Evolutionary conservation across 2,113 vertebrate species (phyloP).

Genomic region (Rhinopomastus cyanomelas): DNA sequence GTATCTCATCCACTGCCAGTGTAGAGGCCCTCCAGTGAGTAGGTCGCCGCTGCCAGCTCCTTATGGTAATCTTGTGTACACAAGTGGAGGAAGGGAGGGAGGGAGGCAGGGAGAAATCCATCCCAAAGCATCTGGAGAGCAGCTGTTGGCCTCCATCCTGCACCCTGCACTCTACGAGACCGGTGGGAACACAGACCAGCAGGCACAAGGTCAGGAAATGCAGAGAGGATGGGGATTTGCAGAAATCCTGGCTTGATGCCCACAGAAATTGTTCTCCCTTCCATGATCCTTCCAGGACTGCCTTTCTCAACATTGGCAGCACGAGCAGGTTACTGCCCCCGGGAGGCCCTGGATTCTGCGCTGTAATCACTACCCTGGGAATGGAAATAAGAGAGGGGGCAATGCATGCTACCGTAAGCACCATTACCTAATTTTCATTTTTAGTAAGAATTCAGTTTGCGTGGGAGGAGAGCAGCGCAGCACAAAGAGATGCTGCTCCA

Average conservation of each 20-base stretch:
- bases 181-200: slow-evolving; percentile 29
- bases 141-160: neutral
- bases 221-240: slow-evolving; percentile 36
- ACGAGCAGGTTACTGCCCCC: slow-evolving; percentile 21
- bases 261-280: slow-evolving; percentile 38
- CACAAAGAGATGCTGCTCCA: slow-evolving; percentile 43
- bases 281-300: slow-evolving; percentile 21
- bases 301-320: slow-evolving; percentile 34
- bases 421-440: slow-evolving; percentile 50
- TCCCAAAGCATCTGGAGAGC: slow-evolving; percentile 58
- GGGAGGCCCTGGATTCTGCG: neutral
- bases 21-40: neutral
- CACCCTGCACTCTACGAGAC: neutral
- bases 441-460: slow-evolving; percentile 54
- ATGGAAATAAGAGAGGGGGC: slow-evolving; percentile 41
- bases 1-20: slow-evolving; percentile 2
- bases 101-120: slow-evolving; percentile 2
- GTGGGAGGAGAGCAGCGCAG: slow-evolving; percentile 46
- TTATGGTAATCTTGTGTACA: neutral
- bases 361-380: slow-evolving; percentile 30
- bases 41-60: slow-evolving; percentile 19
- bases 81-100: neutral
- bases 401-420: slow-evolving; percentile 17
- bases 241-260: slow-evolving; percentile 5
- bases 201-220: slow-evolving; percentile 44